These are phyloP conservation scores for Misgurnus anguillicaudatus DNA, from an alignment of 2,113 vertebrate genomes.

Conservation along the genomic window DNA sequence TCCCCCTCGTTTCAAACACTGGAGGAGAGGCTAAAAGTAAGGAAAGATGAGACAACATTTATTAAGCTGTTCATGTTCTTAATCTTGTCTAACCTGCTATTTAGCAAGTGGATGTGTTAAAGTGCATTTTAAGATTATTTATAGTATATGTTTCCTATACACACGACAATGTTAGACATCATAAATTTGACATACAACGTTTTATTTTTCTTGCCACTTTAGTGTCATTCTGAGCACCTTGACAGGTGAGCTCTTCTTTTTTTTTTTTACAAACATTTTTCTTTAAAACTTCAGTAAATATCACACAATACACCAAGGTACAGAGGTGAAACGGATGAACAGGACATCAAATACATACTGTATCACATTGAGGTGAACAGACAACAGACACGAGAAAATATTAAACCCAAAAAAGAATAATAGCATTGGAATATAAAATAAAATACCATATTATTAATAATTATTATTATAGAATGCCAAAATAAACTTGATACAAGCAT, in stretches of 20 bases:
- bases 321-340: slow-evolving; percentile 63
- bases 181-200: slow-evolving; percentile 66
- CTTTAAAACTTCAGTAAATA: slow-evolving; percentile 66
- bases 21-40: too few relatives aligned
- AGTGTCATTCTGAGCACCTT: slow-evolving; percentile 50
- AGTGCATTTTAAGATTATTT: not conserved
- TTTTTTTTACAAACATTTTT: slow-evolving; percentile 40
- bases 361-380: slow-evolving; percentile 70
- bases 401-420: slow-evolving; percentile 71
- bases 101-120: not conserved
- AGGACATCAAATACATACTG: slow-evolving; percentile 65
- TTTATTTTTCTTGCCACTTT: slow-evolving; percentile 64
- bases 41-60: not conserved
- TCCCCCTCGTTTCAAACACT: too few relatives aligned
- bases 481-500: slow-evolving; percentile 68
- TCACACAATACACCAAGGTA: slow-evolving; percentile 71
- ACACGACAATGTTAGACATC: slow-evolving; percentile 8
- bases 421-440: slow-evolving; percentile 57
- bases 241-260: slow-evolving; percentile 59
- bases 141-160: not conserved
- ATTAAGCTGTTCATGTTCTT: too few relatives aligned
- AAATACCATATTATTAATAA: slow-evolving; percentile 52
- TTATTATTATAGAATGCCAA: slow-evolving; percentile 66
- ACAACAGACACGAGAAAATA: slow-evolving; percentile 67
- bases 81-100: too few relatives aligned